phyloP scores from a whole-genome alignment of 2,797 vertebrate genomes.

The Danio tinwini region DNA sequence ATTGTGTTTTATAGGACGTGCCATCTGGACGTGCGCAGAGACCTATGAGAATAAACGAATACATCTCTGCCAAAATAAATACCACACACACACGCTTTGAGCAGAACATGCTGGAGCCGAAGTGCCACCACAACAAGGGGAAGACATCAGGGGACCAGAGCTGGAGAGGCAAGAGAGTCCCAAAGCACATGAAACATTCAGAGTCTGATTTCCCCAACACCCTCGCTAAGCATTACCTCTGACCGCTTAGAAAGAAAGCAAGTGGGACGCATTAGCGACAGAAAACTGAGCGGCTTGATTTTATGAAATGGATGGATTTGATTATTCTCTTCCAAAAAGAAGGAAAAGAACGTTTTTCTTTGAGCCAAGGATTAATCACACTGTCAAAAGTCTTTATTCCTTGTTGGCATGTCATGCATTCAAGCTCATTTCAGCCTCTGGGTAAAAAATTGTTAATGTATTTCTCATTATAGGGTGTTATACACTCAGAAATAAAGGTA shows the following conservation, averaged over 20 bases:
- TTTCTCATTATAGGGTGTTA: neutral
- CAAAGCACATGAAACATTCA: constrained; percentile 31
- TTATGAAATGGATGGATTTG: constrained; percentile 53
- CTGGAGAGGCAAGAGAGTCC: constrained; percentile 1
- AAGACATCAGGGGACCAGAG: constrained; percentile 9
- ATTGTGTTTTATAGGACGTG: constrained; percentile 45
- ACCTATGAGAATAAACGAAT: constrained; percentile 43
- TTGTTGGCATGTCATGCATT: constrained; percentile 42
- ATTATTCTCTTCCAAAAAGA: constrained; percentile 43
- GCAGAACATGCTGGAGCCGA: constrained; percentile 24
- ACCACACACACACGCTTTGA: constrained; percentile 12
- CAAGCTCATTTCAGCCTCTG: constrained; percentile 21
- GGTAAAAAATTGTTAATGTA: neutral
- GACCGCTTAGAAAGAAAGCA: constrained; percentile 36
- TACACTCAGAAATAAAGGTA: too few relatives aligned
- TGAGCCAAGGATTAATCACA: constrained; percentile 53
- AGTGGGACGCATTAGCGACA: constrained; percentile 50
- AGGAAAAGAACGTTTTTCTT: constrained; percentile 17
- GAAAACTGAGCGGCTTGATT: constrained; percentile 47
- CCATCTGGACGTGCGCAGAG: constrained; percentile 21
- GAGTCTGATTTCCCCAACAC: constrained; percentile 43
- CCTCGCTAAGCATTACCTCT: constrained; percentile 49
- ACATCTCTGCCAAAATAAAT: constrained; percentile 43
- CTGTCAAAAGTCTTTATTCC: constrained; percentile 52
- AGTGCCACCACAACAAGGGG: constrained; percentile 24